Evolutionary conservation across 1,140 invertebrate genomes (phyloP).

Genomic region (Eupristina koningsbergeri): DNA sequence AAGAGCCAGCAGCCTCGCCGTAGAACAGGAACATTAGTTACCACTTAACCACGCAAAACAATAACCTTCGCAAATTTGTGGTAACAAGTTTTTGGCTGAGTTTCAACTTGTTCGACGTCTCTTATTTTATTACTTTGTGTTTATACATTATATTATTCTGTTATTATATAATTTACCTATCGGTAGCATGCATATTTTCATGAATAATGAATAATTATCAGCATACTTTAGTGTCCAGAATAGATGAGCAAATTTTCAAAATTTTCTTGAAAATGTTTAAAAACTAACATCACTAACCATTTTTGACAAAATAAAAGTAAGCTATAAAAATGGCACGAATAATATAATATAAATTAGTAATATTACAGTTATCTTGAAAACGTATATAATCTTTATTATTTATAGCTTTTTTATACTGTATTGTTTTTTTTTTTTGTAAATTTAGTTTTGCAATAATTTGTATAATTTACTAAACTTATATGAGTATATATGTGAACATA

Average conservation of each 20-base stretch:
- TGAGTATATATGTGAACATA: no score
- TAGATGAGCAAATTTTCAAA: not conserved
- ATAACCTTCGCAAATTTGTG: constrained; percentile 50
- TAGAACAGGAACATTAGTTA: constrained; percentile 10
- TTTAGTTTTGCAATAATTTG: no score
- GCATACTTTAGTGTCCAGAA: constrained; percentile 3
- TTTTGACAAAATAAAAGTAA: no score
- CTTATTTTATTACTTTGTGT: not conserved
- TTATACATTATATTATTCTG: constrained; percentile 31
- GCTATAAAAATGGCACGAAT: no score
- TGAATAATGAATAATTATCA: constrained; percentile 40
- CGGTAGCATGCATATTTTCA: not conserved
- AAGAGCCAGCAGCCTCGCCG: not conserved
- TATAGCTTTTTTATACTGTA: no score
- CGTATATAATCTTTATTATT: no score
- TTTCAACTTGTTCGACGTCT: not conserved
- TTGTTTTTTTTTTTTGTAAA: no score
- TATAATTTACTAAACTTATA: no score
- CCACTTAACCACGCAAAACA: constrained; percentile 3
- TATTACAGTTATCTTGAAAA: no score
- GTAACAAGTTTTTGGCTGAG: constrained; percentile 12
- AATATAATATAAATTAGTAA: no score
- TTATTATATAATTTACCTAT: constrained; percentile 12
- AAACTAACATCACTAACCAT: no score
- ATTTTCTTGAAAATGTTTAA: no score